Conservation (phyloP, 2,888 invertebrate genomes). For the Saturnia japonica region DNA sequence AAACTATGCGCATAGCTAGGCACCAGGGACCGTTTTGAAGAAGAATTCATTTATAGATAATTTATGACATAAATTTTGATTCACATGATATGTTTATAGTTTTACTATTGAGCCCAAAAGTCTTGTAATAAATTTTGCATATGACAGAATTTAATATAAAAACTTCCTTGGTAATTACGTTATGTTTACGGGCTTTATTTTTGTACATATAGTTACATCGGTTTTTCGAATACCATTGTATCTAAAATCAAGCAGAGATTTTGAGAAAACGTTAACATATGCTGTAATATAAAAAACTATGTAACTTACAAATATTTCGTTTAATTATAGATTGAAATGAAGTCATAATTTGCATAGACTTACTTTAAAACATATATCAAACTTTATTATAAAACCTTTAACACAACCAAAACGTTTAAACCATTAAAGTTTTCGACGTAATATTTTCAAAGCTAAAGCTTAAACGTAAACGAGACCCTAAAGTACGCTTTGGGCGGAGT, state of each 20-base stretch:
- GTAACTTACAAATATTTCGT: not conserved
- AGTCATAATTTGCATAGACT: not conserved
- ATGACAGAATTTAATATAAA: no score
- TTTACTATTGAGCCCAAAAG: not conserved
- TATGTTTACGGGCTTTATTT: no score
- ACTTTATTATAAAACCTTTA: slow-evolving; percentile 16
- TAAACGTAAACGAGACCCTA: slow-evolving; percentile 41
- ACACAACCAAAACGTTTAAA: slow-evolving; percentile 18
- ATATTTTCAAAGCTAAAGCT: slow-evolving; percentile 37
- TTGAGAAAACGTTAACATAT: not conserved
- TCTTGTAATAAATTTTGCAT: not conserved
- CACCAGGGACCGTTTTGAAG: not conserved
- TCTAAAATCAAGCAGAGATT: not conserved
- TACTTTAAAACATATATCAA: slow-evolving; percentile 5
- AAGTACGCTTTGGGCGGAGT: slow-evolving; percentile 41
- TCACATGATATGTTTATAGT: not conserved
- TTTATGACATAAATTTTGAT: not conserved
- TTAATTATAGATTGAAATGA: not conserved
- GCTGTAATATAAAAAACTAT: not conserved
- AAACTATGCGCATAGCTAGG: slow-evolving; percentile 5
- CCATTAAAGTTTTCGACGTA: slow-evolving; percentile 23
- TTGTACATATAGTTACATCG: not conserved
- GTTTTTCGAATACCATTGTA: not conserved
- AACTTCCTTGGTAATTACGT: no score
- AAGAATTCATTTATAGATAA: not conserved